Base-by-base conservation (phyloP, 2,888 invertebrate species). In the Protophormia terraenovae region DNA sequence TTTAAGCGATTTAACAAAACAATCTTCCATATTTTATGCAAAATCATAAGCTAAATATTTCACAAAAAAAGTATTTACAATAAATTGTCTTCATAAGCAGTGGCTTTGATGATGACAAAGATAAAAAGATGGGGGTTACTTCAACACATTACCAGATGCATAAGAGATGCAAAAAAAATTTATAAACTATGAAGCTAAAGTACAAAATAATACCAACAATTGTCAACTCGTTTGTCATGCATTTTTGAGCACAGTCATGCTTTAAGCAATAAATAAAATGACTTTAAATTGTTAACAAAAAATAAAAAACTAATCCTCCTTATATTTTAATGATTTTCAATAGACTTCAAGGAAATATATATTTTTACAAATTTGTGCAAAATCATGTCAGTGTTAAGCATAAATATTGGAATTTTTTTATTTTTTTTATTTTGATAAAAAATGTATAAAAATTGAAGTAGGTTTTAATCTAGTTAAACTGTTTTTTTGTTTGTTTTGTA, bases 221-320 rank as follows among this genome's bases (percentile, higher is more conserved):
- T 80, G 73, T 80, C 80, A 80, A 73, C 45, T 66, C 66, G 55
- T 75, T 81, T 81, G 81, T 75, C 81, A 78, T 60, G 58, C 73
- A 53, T 0, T 55, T 64, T 72, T 38, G 3, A 27, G 22, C 66
- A 72, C 50, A 58, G 66, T 72, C 71, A 83, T 77, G 67, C 53
- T 66, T 32, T 62, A 60, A 62, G 62, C 67, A 69, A 58, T 83
- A 67, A 78, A 47, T 69, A 47, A 69, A 58, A 16, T 58, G 27
- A 58, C 19, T 60, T 66, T 22, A 35, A 45, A 66, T 67, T 53
- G 47, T 64, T n/a, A 67, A 53, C 32, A 67, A 72, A 47, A 50
- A 24, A 19, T 4, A 47, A 19, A 47, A 29, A 19, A 53, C n/a
- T 24, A 77, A 35, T 67, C 45, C 58, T 67, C 69, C 64, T 76